Conservation (phyloP, 2,797 vertebrate genomes). For the Diplodus sargus region DNA sequence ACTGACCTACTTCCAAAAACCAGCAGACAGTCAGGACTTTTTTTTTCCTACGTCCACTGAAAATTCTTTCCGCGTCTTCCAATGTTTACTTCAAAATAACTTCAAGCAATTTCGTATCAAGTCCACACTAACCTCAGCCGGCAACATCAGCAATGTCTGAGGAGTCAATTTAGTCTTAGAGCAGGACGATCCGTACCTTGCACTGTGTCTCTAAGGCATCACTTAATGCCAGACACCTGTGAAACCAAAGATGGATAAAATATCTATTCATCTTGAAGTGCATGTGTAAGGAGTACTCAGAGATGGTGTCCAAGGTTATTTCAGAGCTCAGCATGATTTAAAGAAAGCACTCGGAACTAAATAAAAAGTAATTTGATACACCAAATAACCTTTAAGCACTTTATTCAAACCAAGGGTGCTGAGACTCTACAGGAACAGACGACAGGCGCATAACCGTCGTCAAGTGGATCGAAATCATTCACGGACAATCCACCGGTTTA, state of each 20-base stretch:
- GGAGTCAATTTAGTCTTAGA: constrained; percentile 22
- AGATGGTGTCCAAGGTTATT: not conserved
- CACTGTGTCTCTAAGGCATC: not conserved
- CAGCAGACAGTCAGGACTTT: constrained; percentile 33
- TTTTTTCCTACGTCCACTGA: constrained; percentile 54
- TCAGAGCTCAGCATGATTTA: not conserved
- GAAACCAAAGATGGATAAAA: constrained; percentile 4
- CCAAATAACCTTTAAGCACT: not conserved
- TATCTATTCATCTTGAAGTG: not conserved
- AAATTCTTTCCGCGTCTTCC: constrained; percentile 46
- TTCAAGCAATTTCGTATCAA: constrained; percentile 43
- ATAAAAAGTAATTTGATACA: not conserved
- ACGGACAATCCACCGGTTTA: not conserved
- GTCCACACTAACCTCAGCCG: constrained; percentile 34
- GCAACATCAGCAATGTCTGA: constrained; percentile 21
- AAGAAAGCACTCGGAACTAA: not conserved
- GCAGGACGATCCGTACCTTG: not conserved
- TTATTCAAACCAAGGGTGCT: constrained; percentile 4
- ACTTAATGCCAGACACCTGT: not conserved
- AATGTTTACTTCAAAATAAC: constrained; percentile 53
- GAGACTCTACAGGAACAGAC: not conserved
- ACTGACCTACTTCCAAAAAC: constrained; percentile 64
- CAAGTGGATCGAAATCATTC: not conserved
- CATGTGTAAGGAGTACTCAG: not conserved
- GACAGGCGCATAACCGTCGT: not conserved